These are phyloP conservation scores for Pangasius krempfi DNA, from an alignment of 2,797 vertebrate species.

Conservation along the genomic window DNA sequence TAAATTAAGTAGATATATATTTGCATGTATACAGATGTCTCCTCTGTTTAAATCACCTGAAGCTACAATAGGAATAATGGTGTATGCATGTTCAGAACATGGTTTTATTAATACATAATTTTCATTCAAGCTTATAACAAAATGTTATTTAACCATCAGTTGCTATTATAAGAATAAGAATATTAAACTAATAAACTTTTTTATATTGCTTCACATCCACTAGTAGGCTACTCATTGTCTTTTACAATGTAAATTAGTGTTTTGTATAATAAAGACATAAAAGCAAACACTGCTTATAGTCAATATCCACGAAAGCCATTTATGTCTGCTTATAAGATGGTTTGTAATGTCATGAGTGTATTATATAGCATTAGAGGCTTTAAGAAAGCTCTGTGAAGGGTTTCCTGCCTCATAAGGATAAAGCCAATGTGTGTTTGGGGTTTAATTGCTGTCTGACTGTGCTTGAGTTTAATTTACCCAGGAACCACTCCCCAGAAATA, in stretches of 20 bases:
- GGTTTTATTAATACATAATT: neutral
- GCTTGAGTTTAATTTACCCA: constrained; percentile 13
- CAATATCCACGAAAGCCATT: neutral
- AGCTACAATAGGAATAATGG: neutral
- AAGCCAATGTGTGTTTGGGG: constrained; percentile 39
- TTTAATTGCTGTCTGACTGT: constrained; percentile 43
- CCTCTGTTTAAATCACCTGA: neutral
- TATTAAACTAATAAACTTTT: neutral
- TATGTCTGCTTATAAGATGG: constrained; percentile 9
- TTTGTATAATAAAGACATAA: neutral
- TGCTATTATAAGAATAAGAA: neutral
- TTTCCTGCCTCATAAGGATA: constrained; percentile 30
- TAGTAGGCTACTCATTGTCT: neutral
- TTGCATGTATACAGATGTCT: neutral
- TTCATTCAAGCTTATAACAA: neutral
- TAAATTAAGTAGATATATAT: neutral
- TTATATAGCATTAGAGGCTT: constrained; percentile 39
- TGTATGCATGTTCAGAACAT: neutral
- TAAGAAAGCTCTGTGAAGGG: constrained; percentile 21
- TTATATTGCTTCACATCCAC: neutral
- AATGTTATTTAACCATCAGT: neutral
- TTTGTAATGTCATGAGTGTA: constrained; percentile 26
- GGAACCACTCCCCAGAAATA: neutral
- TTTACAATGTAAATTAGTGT: neutral
- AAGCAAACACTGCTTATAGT: neutral